phyloP scores from a whole-genome alignment of 2,888 invertebrate genomes.

The Bombylius discolor region DNA sequence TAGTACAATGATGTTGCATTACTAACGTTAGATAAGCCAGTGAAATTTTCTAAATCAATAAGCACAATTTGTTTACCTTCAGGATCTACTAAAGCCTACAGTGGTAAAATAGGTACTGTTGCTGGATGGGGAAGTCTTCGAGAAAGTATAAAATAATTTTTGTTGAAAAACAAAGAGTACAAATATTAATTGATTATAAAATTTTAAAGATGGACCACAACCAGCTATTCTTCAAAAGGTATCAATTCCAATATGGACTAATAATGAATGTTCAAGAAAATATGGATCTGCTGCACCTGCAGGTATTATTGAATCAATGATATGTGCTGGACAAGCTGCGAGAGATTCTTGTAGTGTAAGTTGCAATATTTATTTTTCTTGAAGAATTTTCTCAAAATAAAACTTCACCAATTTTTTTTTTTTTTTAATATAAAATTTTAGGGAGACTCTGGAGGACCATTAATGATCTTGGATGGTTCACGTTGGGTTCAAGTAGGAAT shows the following conservation, averaged over 20 bases:
- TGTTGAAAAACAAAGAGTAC: background rate
- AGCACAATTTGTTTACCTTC: slow-evolving; percentile 66
- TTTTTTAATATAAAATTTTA: slow-evolving; percentile 25
- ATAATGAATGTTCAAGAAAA: slow-evolving; percentile 60
- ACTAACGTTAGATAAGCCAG: slow-evolving; percentile 63
- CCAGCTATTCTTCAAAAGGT: slow-evolving; percentile 72
- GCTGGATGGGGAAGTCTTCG: slow-evolving; percentile 80
- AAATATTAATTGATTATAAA: background rate
- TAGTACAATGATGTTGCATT: slow-evolving; percentile 76
- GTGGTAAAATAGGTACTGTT: slow-evolving; percentile 62
- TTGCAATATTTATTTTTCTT: slow-evolving; percentile 15
- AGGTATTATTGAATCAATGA: slow-evolving; percentile 75
- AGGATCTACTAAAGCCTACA: slow-evolving; percentile 43
- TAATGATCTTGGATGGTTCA: slow-evolving; percentile 63
- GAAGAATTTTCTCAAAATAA: background rate
- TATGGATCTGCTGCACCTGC: slow-evolving; percentile 77
- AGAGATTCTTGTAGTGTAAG: slow-evolving; percentile 85
- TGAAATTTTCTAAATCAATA: slow-evolving; percentile 55
- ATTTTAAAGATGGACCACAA: slow-evolving; percentile 58
- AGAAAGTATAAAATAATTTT: slow-evolving; percentile 44
- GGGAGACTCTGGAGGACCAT: slow-evolving; percentile 83
- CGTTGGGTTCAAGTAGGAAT: slow-evolving; percentile 76
- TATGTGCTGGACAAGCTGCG: slow-evolving; percentile 73
- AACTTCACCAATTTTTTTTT: background rate
- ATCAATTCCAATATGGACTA: slow-evolving; percentile 70